A percentile compares a stretch with the other conserved stretches of the same genome.
Conservation (phyloP, 2,113 vertebrate species). For the Oncorhynchus keta region DNA sequence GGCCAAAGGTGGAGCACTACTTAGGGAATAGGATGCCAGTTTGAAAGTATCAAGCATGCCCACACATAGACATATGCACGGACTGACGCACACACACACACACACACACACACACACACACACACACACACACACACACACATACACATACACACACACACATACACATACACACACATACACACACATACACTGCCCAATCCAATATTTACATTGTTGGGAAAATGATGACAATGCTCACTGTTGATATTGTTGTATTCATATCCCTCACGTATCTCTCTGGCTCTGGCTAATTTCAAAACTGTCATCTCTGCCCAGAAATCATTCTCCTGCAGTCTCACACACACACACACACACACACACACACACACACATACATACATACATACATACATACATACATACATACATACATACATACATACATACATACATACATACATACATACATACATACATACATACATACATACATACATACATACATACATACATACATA, state of each 20-base stretch:
- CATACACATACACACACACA: too few species aligned
- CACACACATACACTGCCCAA: slow-evolving; percentile 22
- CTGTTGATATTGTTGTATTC: slow-evolving; percentile 55
- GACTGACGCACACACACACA: too few species aligned
- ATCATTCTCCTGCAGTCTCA: neutral
- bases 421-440: neutral
- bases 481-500: slow-evolving; percentile 2
- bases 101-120: slow-evolving; percentile 7
- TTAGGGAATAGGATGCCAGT: too few species aligned
- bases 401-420: neutral
- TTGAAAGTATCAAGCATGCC: slow-evolving; percentile 1
- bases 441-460: neutral
- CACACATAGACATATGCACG: too few species aligned
- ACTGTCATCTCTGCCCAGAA: slow-evolving; percentile 26
- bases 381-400: slow-evolving; percentile 14
- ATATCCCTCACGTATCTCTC: slow-evolving; percentile 10
- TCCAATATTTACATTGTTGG: slow-evolving; percentile 66
- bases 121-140: too few species aligned
- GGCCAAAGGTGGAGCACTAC: too few species aligned
- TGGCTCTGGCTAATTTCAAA: neutral
- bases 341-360: too few species aligned
- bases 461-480: neutral
- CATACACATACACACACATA: too few species aligned
- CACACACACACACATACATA: neutral
- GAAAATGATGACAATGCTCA: slow-evolving; percentile 43